These are phyloP conservation scores for Zaprionus davidi DNA, from an alignment of 1,140 invertebrate species.

Conservation along the genomic window DNA sequence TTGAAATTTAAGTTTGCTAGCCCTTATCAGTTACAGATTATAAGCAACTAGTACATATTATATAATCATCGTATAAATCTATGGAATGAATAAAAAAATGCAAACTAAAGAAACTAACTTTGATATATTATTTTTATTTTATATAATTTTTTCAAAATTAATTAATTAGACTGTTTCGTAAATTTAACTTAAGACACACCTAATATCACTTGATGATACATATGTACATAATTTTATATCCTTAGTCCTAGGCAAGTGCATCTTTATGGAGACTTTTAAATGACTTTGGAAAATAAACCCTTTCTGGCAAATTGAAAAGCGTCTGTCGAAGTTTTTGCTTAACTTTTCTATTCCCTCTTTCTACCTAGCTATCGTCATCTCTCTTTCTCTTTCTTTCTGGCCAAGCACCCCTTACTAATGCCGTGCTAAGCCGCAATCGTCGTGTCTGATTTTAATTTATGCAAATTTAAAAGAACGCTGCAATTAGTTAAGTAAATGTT, in stretches of 20 bases:
- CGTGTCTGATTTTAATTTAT: conserved; percentile 56
- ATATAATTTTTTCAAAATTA: neutral
- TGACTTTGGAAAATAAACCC: conserved; percentile 11
- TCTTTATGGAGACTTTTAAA: neutral
- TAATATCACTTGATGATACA: neutral
- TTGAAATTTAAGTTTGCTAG: too few species aligned
- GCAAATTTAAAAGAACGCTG: conserved; percentile 67
- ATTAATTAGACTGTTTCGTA: neutral
- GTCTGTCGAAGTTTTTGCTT: neutral
- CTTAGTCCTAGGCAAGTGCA: neutral
- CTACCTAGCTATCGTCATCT: neutral
- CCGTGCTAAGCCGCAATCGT: conserved; percentile 42
- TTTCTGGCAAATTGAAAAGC: conserved; percentile 33
- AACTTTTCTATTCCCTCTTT: neutral
- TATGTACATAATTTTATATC: neutral
- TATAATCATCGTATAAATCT: too few species aligned
- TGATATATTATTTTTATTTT: neutral
- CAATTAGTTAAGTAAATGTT: conserved; percentile 77
- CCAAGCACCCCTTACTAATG: conserved; percentile 17
- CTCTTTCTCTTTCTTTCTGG: neutral
- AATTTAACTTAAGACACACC: neutral
- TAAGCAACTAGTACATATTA: too few species aligned
- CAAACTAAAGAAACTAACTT: neutral
- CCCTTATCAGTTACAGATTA: too few species aligned
- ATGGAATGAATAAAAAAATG: too few species aligned